phyloP scores from a whole-genome alignment of 2,888 invertebrate genomes.

The Heteromurus nitidus region DNA sequence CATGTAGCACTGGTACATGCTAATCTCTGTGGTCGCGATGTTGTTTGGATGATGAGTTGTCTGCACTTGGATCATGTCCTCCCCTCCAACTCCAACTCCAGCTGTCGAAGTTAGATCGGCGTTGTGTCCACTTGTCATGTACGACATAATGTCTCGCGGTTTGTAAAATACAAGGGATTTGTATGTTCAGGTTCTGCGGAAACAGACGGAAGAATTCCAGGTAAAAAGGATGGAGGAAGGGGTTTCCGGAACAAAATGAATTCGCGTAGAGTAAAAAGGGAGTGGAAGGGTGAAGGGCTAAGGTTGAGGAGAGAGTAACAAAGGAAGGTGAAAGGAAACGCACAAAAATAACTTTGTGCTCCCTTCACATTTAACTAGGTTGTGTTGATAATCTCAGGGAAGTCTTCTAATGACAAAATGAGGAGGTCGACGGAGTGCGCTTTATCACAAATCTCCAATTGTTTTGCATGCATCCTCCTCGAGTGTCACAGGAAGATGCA shows the following conservation, averaged over 20 bases:
- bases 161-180: not conserved
- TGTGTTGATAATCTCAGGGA: too few relatives aligned
- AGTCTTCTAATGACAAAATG: too few relatives aligned
- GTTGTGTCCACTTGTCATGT: slow-evolving; percentile 30
- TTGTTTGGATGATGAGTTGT: slow-evolving; percentile 21
- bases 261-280: too few relatives aligned
- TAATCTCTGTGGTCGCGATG: slow-evolving; percentile 34
- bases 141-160: slow-evolving; percentile 20
- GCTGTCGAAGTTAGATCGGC: not conserved
- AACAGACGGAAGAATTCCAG: not conserved
- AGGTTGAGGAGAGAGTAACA: not conserved
- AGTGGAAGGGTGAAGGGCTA: not conserved
- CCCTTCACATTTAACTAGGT: too few relatives aligned
- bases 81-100: slow-evolving; percentile 7
- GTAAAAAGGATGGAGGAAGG: not conserved
- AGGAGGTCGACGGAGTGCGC: too few relatives aligned
- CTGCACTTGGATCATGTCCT: slow-evolving; percentile 39
- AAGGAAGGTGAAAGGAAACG: not conserved
- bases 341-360: too few relatives aligned
- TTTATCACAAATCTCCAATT: too few relatives aligned
- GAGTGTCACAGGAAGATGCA: too few relatives aligned
- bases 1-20: slow-evolving; percentile 35
- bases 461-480: too few relatives aligned
- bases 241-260: too few relatives aligned
- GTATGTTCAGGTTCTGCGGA: too few relatives aligned